A percentile compares a stretch with the other conserved stretches of the same genome.
Conservation (phyloP, 2,113 vertebrate species). For the Osmerus mordax region DNA sequence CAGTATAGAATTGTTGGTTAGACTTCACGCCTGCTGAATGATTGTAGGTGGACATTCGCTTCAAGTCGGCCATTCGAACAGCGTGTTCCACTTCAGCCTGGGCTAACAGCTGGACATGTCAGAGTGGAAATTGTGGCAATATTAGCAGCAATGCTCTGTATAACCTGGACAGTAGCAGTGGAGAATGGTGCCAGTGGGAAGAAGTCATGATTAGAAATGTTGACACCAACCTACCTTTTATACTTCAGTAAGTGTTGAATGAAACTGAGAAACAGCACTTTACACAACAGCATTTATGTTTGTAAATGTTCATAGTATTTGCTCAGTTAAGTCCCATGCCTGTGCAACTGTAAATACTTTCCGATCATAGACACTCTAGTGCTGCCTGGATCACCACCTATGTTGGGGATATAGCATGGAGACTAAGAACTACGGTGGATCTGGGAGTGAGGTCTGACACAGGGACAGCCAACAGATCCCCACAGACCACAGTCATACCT, state of each 20-base stretch:
- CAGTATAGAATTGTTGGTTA: too few species aligned
- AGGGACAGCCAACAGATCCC: constrained; percentile 23
- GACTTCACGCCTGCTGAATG: too few species aligned
- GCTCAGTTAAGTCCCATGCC: too few species aligned
- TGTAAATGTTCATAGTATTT: too few species aligned
- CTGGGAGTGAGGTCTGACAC: constrained; percentile 42
- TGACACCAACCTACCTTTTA: constrained; percentile 28
- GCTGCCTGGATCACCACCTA: too few species aligned
- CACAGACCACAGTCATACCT: constrained; percentile 3
- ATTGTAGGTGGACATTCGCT: constrained; percentile 21
- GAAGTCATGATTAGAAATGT: constrained; percentile 22
- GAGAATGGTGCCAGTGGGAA: constrained; percentile 35
- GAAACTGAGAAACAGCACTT: too few species aligned
- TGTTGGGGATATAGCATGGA: neutral
- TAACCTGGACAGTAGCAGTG: too few species aligned
- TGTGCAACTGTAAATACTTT: too few species aligned
- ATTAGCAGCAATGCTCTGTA: neutral
- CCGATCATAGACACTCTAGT: too few species aligned
- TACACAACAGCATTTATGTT: too few species aligned
- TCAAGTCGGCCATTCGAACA: neutral
- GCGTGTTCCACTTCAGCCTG: neutral
- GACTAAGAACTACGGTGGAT: constrained; percentile 28
- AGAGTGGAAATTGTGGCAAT: constrained; percentile 8
- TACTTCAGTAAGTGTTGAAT: constrained; percentile 31
- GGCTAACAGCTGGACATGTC: neutral